Conservation (phyloP, 2,888 invertebrate species). For the Hyppa rectilinea region DNA sequence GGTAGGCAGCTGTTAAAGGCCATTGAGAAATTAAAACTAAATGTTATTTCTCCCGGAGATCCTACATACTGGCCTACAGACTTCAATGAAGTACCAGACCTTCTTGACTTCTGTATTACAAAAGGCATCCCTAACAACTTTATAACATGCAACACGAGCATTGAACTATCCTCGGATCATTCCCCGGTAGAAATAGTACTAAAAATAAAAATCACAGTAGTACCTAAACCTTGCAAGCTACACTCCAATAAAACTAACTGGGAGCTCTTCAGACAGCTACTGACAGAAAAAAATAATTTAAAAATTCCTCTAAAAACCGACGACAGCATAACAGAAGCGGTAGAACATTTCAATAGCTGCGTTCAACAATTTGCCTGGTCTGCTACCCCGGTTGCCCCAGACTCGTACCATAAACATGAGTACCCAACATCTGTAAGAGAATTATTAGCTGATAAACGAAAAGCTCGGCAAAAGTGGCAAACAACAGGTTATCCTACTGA, state of each 20-base stretch:
- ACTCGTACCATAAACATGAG: not conserved
- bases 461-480: no score
- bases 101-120: no score
- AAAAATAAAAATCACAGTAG: conserved; percentile 6
- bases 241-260: conserved; percentile 19
- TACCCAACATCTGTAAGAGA: not conserved
- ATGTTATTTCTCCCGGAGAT: no score
- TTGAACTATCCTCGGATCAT: conserved; percentile 20
- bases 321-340: conserved; percentile 14
- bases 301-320: conserved; percentile 17
- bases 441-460: conserved; percentile 3
- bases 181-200: conserved; percentile 12
- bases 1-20: no score
- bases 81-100: no score
- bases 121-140: no score
- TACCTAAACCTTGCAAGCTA: conserved; percentile 8
- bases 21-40: no score
- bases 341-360: no score
- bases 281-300: not conserved
- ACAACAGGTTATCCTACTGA: not conserved
- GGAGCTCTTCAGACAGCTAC: conserved; percentile 3
- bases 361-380: no score
- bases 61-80: no score
- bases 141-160: conserved; percentile 13
- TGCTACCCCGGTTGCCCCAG: no score